Evolutionary conservation across 2,888 invertebrate species (phyloP).

Genomic region (Napeogenes inachia): DNA sequence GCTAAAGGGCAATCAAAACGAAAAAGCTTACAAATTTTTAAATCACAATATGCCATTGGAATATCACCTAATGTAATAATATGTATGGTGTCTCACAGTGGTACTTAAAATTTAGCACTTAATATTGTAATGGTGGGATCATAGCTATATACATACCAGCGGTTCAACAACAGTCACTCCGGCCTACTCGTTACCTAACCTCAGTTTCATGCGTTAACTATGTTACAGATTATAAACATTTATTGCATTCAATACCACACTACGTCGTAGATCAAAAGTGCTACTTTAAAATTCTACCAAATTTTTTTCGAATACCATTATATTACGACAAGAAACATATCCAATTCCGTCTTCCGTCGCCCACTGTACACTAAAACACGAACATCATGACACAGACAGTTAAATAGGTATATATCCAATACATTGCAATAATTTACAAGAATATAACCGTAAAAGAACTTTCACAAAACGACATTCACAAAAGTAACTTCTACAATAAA

Average conservation of each 20-base stretch:
- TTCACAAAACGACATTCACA: constrained; percentile 65
- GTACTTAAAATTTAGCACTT: constrained; percentile 72
- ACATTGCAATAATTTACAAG: constrained; percentile 69
- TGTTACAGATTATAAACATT: constrained; percentile 50
- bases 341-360: constrained; percentile 9
- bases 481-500: constrained; percentile 42
- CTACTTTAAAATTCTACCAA: constrained; percentile 51
- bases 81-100: constrained; percentile 57
- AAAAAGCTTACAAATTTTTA: constrained; percentile 34
- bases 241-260: constrained; percentile 70
- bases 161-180: constrained; percentile 9
- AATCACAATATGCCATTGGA: constrained; percentile 73
- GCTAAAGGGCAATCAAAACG: constrained; percentile 20
- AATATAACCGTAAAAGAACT: constrained; percentile 62
- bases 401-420: constrained; percentile 49
- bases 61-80: constrained; percentile 60
- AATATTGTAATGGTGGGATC: constrained; percentile 77
- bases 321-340: constrained; percentile 16
- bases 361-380: constrained; percentile 7
- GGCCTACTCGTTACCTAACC: constrained; percentile 1
- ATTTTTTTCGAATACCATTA: constrained; percentile 26
- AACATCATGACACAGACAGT: constrained; percentile 19
- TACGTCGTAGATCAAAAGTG: constrained; percentile 67
- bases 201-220: constrained; percentile 28
- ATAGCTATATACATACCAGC: constrained; percentile 74